phyloP scores from a whole-genome alignment of 2,888 invertebrate genomes.

The Mylabris sibirica region DNA sequence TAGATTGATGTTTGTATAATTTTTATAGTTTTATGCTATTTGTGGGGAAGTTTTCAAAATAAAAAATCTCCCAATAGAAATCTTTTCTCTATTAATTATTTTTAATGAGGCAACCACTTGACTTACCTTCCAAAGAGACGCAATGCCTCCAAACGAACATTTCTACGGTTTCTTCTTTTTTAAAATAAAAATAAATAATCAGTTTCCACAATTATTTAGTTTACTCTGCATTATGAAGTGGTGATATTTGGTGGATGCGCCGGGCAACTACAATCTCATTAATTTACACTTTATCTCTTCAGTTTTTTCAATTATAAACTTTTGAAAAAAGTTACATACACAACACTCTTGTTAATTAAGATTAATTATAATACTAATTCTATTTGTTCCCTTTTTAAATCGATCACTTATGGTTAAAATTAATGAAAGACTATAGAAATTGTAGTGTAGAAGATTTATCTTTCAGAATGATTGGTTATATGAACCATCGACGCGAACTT shows the following conservation, averaged over 20 bases:
- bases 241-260: constrained; percentile 30
- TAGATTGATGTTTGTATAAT: no score
- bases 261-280: constrained; percentile 9
- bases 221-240: neutral
- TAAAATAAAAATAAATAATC: neutral
- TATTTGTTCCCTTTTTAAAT: neutral
- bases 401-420: neutral
- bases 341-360: neutral
- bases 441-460: neutral
- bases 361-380: neutral
- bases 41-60: no score
- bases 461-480: neutral
- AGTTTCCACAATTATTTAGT: neutral
- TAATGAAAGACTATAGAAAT: neutral
- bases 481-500: constrained; percentile 27
- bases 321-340: neutral
- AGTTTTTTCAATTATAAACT: neutral
- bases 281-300: neutral
- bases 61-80: no score
- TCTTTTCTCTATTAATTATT: constrained; percentile 13
- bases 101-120: constrained; percentile 22
- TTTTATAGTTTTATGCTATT: no score
- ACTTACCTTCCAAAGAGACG: constrained; percentile 56
- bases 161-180: constrained; percentile 14
- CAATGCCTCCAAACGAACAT: constrained; percentile 60